Percentiles rank a stretch among this genome's conserved stretches.
phyloP scores from a whole-genome alignment of 2,888 invertebrate species.

The Acronicta leporina region DNA sequence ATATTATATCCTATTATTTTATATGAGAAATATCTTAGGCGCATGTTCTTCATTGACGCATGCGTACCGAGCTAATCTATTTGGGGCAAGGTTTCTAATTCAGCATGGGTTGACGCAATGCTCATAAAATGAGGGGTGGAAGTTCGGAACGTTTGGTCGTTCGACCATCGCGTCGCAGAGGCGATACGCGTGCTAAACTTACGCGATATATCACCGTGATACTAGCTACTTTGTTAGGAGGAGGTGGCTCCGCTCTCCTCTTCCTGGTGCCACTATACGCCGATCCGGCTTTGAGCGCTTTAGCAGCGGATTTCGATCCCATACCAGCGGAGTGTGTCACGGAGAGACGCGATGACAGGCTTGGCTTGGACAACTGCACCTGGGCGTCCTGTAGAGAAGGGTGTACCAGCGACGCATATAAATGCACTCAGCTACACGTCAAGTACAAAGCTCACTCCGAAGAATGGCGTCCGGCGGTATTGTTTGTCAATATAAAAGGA shows the following conservation, averaged over 20 bases:
- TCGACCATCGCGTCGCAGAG: slow-evolving; percentile 76
- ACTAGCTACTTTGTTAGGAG: slow-evolving; percentile 81
- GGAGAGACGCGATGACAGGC: slow-evolving; percentile 91
- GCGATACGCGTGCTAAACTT: slow-evolving; percentile 80
- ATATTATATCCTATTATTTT: too few species aligned
- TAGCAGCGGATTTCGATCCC: slow-evolving; percentile 93
- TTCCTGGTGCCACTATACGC: slow-evolving; percentile 87
- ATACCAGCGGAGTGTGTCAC: slow-evolving; percentile 93
- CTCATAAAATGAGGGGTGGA: slow-evolving; percentile 82
- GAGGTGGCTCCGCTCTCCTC: slow-evolving; percentile 83
- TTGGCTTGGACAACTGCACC: slow-evolving; percentile 93
- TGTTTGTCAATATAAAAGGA: slow-evolving; percentile 94
- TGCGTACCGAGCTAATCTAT: slow-evolving; percentile 54
- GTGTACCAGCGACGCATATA: slow-evolving; percentile 93
- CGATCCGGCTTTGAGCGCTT: slow-evolving; percentile 88
- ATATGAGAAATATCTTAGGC: slow-evolving; percentile 41
- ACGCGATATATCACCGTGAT: slow-evolving; percentile 83
- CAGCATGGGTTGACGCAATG: slow-evolving; percentile 86
- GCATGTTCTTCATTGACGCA: slow-evolving; percentile 71
- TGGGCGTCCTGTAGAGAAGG: slow-evolving; percentile 95
- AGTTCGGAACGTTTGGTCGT: slow-evolving; percentile 84
- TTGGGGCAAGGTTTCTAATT: slow-evolving; percentile 65
- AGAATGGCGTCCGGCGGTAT: slow-evolving; percentile 89
- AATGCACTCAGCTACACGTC: slow-evolving; percentile 91
- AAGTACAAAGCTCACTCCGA: slow-evolving; percentile 87